phyloP scores from a whole-genome alignment of 2,113 vertebrate genomes.

The Elgaria multicarinata region DNA sequence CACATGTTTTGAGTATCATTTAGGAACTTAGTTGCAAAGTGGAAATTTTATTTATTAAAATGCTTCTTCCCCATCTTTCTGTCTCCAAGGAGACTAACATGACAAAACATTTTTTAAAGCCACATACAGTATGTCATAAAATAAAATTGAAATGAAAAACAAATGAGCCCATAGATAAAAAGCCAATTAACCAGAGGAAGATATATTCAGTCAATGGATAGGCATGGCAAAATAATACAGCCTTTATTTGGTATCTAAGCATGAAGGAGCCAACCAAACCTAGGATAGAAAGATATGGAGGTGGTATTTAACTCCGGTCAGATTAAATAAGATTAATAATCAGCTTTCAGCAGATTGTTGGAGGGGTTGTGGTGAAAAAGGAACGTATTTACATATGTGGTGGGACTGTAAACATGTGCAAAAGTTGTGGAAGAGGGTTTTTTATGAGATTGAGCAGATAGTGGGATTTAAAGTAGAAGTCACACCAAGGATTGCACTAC shows the following conservation, averaged over 20 bases:
- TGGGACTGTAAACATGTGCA: no score
- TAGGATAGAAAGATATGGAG: neutral
- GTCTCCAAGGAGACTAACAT: neutral
- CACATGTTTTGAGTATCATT: neutral
- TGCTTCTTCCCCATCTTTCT: neutral
- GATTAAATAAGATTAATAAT: no score
- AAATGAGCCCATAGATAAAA: neutral
- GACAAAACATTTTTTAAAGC: neutral
- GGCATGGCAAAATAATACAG: neutral
- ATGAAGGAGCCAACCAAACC: neutral
- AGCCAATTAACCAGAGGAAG: neutral
- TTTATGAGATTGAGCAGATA: no score
- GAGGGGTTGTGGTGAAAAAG: no score
- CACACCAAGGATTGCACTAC: no score
- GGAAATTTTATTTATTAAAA: neutral
- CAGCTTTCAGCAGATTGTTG: no score
- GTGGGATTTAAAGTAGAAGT: no score
- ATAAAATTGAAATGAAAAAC: neutral
- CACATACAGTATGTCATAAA: neutral
- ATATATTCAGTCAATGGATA: neutral
- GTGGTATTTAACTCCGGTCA: no score
- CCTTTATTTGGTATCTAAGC: neutral
- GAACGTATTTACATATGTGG: no score
- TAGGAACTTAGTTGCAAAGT: neutral
- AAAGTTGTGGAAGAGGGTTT: no score